Evolutionary conservation across 2,113 vertebrate genomes (phyloP), one percentile per base, ranked within the genome.

Genomic region (Austrofundulus limnaeus): DNA sequence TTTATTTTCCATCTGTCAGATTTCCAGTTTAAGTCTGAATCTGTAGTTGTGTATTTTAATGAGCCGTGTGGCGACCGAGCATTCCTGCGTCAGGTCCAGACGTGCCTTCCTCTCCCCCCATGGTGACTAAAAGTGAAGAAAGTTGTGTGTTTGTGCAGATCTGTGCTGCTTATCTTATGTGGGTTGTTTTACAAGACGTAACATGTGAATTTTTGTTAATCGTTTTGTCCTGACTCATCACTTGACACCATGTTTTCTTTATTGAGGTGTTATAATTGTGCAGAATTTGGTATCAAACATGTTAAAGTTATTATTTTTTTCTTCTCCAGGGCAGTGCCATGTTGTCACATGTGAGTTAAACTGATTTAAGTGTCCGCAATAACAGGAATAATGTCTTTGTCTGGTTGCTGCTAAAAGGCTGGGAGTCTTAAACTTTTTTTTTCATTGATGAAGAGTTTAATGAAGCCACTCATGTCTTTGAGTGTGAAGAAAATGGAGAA

Each of bases 291-390:
- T 60, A 25, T 77, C 20, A 72, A 17, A 59, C 66, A 43, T 85
- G 67, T 70, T 84, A 66, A 65, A 9, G 53, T 8, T 42, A 1
- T 49, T 2, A 24, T 78, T 70, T 10, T 28, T 64, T 63, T 74
- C 47, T 55, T 77, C 75, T 76, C 53, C 77, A 92, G 90, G 85
- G 66, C 65, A 77, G 4, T 51, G 82, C 85, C 60, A 85, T 84
- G 64, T 82, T 92, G 58, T 88, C 86, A 77, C 89, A 92, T 86
- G 90, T 92, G 88, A 92, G 90, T 92, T 77, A 0, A 79, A 72
- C 59, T 39, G 59, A 47, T 25, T 50, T 65, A 34, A 13, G 31
- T 42, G 42, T 63, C 38, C 25, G 25, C 65, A 83, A 80, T 87
- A 87, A 82, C 70, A 37, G 6, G n/a, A 61, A 54, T 25, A 50